A percentile compares a stretch with the other conserved stretches of the same genome.
Evolutionary conservation across 2,888 invertebrate species (phyloP).

Genomic region (Folsomia candida): DNA sequence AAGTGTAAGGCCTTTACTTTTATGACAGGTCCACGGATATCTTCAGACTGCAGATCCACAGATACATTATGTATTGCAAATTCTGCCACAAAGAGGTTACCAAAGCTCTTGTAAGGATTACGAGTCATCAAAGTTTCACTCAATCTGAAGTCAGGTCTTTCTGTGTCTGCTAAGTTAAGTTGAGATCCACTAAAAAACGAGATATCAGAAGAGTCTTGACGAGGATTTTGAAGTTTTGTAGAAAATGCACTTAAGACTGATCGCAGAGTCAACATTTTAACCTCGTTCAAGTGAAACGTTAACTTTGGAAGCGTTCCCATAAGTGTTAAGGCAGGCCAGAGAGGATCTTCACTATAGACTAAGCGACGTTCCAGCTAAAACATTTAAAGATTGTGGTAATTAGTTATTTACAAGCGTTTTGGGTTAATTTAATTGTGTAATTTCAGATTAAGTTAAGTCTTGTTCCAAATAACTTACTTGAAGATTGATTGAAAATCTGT

Average conservation of each 20-base stretch:
- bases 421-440: neutral
- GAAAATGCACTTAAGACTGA: conserved; percentile 58
- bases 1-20: conserved; percentile 45
- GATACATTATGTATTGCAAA: conserved; percentile 56
- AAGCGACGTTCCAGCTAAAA: conserved; percentile 74
- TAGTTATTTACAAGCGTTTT: neutral
- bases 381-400: neutral
- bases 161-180: conserved; percentile 28
- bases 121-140: neutral
- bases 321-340: conserved; percentile 78
- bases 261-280: conserved; percentile 71
- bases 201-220: conserved; percentile 21
- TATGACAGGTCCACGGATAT: conserved; percentile 46
- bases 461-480: conserved; percentile 70
- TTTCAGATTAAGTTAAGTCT: conserved; percentile 70
- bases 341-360: conserved; percentile 78
- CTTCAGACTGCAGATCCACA: conserved; percentile 72
- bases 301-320: conserved; percentile 83
- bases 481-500: conserved; percentile 69
- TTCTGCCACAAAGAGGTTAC: conserved; percentile 54
- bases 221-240: neutral
- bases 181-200: conserved; percentile 43
- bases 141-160: neutral
- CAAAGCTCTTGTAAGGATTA: neutral
- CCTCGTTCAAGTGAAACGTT: conserved; percentile 85